phyloP scores from a whole-genome alignment of 2,888 invertebrate species.

The Xiphydria camelus region DNA sequence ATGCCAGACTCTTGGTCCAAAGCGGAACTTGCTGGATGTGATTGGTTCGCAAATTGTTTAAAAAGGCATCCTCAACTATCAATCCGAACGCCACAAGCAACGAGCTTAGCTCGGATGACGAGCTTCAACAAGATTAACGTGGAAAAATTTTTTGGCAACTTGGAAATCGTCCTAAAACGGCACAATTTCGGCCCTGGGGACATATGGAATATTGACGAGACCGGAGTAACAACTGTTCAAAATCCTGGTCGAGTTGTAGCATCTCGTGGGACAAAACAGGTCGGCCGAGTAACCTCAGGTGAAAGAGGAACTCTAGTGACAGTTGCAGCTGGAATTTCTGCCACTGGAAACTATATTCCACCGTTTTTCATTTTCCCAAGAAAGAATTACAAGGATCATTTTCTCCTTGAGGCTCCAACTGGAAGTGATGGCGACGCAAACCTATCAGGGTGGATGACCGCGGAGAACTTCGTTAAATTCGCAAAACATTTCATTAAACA shows the following conservation, averaged over 20 bases:
- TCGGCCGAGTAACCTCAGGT: constrained; percentile 49
- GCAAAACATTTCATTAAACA: constrained; percentile 41
- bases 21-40: constrained; percentile 17
- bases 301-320: constrained; percentile 51
- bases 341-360: constrained; percentile 46
- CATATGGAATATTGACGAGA: constrained; percentile 54
- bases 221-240: constrained; percentile 53
- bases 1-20: constrained; percentile 18
- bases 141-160: constrained; percentile 28
- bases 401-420: constrained; percentile 44
- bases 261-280: constrained; percentile 49
- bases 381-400: constrained; percentile 40
- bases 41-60: constrained; percentile 24
- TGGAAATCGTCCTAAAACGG: constrained; percentile 20
- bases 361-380: constrained; percentile 51
- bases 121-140: constrained; percentile 33
- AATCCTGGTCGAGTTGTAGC: constrained; percentile 47
- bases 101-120: constrained; percentile 24
- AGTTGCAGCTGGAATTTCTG: constrained; percentile 41
- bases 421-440: constrained; percentile 42
- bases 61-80: constrained; percentile 23
- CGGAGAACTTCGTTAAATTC: constrained; percentile 33
- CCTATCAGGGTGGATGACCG: constrained; percentile 46
- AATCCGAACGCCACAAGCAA: constrained; percentile 24
- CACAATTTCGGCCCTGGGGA: constrained; percentile 25